phyloP scores from a whole-genome alignment of 2,888 invertebrate species.

The Rosalia funebris region DNA sequence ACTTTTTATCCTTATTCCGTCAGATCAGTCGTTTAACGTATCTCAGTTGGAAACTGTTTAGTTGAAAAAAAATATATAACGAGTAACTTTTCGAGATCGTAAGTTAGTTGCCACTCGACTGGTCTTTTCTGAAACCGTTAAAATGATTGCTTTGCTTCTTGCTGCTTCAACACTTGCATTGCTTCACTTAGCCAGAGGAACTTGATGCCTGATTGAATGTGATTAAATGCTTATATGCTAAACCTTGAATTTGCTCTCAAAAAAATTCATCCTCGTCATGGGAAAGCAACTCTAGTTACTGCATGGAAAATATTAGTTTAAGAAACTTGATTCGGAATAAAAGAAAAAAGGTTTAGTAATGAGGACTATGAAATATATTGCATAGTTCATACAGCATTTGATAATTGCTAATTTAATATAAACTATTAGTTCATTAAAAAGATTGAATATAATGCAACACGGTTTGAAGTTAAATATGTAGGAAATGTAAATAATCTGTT shows the following conservation, averaged over 20 bases:
- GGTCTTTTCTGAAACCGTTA: constrained; percentile 77
- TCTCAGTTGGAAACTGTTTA: constrained; percentile 29
- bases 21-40: constrained; percentile 60
- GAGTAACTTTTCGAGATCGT: constrained; percentile 41
- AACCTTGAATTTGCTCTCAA: constrained; percentile 20
- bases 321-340: too few relatives aligned
- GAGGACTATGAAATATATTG: too few relatives aligned
- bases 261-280: not conserved
- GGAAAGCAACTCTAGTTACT: too few relatives aligned
- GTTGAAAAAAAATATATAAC: constrained; percentile 20
- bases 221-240: constrained; percentile 31
- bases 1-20: constrained; percentile 47
- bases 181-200: constrained; percentile 50
- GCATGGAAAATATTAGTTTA: too few relatives aligned
- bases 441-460: too few relatives aligned
- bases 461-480: too few relatives aligned
- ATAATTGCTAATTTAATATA: too few relatives aligned
- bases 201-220: constrained; percentile 47
- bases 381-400: too few relatives aligned
- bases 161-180: constrained; percentile 56
- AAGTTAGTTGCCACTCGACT: constrained; percentile 73
- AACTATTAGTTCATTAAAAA: too few relatives aligned
- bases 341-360: too few relatives aligned
- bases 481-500: too few relatives aligned
- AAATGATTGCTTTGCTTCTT: constrained; percentile 61